phyloP scores from a whole-genome alignment of 2,888 invertebrate genomes.

The Lasioglossum calceatum region DNA sequence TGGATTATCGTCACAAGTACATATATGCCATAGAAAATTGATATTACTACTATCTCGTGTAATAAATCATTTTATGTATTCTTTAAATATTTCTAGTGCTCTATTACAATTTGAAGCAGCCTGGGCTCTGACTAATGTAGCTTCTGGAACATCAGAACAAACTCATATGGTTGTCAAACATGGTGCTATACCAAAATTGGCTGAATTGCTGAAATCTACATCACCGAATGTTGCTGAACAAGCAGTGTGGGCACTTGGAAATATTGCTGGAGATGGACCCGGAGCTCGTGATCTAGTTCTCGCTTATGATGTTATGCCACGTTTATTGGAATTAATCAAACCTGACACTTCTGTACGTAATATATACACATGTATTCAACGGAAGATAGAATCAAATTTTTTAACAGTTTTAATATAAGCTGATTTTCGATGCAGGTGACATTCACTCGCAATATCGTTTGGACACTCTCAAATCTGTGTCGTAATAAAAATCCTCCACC shows the following conservation, averaged over 20 bases:
- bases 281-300: slow-evolving; percentile 93
- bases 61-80: slow-evolving; percentile 12
- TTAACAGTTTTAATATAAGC: background rate
- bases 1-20: slow-evolving; percentile 90
- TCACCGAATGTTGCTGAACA: slow-evolving; percentile 93
- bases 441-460: slow-evolving; percentile 93
- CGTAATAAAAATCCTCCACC: slow-evolving; percentile 97
- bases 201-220: slow-evolving; percentile 89
- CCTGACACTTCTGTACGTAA: slow-evolving; percentile 86
- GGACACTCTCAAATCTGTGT: slow-evolving; percentile 97
- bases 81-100: slow-evolving; percentile 85
- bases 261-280: slow-evolving; percentile 97
- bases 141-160: slow-evolving; percentile 96
- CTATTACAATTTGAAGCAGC: slow-evolving; percentile 97
- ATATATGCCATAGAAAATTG: slow-evolving; percentile 60
- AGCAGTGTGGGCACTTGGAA: slow-evolving; percentile 99
- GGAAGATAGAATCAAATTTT: background rate
- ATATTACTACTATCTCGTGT: background rate
- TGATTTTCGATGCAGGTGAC: slow-evolving; percentile 79
- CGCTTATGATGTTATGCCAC: slow-evolving; percentile 88
- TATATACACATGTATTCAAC: background rate
- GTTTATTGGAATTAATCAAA: slow-evolving; percentile 89
- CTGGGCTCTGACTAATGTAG: slow-evolving; percentile 99
- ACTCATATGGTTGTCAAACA: slow-evolving; percentile 94
- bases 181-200: slow-evolving; percentile 94